Conservation (phyloP, 2,888 invertebrate species). For the Ormyrus thymus region DNA sequence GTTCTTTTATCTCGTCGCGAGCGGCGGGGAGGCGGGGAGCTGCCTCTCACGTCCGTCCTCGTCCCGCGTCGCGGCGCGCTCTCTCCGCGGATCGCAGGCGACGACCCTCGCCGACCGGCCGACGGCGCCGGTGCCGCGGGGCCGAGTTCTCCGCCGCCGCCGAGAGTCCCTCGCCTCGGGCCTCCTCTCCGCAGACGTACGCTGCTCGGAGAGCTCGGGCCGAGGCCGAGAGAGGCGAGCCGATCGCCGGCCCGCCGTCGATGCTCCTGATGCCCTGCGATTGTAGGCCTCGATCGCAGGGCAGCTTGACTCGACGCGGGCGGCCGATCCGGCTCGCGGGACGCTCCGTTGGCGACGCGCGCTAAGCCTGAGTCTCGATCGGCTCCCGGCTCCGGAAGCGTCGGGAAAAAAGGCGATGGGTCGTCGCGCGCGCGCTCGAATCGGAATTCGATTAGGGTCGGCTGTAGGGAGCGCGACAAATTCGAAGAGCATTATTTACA, state of each 20-base stretch:
- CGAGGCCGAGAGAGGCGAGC: constrained; percentile 2
- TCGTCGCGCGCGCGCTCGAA: background rate
- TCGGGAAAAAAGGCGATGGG: constrained; percentile 4
- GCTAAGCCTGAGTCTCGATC: background rate
- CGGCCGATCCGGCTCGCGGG: constrained; percentile 8
- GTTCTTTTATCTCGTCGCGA: too few species aligned
- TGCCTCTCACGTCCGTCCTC: too few species aligned
- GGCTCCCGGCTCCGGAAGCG: background rate
- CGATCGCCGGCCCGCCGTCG: constrained; percentile 61
- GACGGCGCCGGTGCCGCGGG: too few species aligned
- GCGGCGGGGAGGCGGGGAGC: too few species aligned
- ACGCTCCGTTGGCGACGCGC: background rate
- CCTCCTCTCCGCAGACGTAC: constrained; percentile 64
- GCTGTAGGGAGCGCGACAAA: background rate
- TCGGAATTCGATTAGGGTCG: too few species aligned
- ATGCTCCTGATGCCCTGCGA: constrained; percentile 68
- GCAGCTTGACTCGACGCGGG: constrained; percentile 66
- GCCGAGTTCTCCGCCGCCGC: too few species aligned
- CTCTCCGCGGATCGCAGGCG: too few species aligned
- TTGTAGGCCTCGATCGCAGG: constrained; percentile 73
- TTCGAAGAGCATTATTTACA: constrained; percentile 20
- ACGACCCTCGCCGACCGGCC: too few species aligned
- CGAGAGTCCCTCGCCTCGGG: too few species aligned
- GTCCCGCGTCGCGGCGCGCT: too few species aligned
- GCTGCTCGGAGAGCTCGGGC: constrained; percentile 60